These are phyloP conservation scores for Talpa occidentalis DNA, from an alignment of 2,113 vertebrate species.

Conservation along the genomic window DNA sequence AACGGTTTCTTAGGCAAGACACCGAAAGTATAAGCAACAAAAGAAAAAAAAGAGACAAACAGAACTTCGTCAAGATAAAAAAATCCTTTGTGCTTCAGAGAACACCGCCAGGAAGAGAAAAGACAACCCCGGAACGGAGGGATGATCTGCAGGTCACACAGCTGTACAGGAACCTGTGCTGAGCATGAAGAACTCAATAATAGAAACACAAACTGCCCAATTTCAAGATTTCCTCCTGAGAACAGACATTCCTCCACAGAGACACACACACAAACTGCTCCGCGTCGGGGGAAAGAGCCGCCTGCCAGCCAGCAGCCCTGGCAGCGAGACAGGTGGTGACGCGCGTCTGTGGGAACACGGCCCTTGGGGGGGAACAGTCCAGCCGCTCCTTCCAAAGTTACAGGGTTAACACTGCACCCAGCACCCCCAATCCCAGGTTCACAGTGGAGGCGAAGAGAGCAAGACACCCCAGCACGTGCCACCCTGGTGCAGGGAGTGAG, in stretches of 20 bases:
- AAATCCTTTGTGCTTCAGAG: not conserved
- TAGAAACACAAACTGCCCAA: not conserved
- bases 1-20: no score
- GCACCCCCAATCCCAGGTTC: not conserved
- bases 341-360: no score
- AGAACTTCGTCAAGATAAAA: not conserved
- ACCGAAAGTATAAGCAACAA: no score
- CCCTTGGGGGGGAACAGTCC: no score
- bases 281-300: not conserved
- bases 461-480: not conserved
- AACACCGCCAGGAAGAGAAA: not conserved
- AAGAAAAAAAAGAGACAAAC: not conserved
- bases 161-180: not conserved
- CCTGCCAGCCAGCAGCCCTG: no score
- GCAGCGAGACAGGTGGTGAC: no score
- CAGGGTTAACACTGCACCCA: fast-evolving
- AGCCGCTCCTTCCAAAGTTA: not conserved
- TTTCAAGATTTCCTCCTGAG: not conserved
- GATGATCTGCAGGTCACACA: not conserved
- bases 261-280: not conserved
- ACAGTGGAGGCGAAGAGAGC: not conserved
- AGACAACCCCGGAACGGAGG: not conserved
- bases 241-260: not conserved
- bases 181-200: not conserved
- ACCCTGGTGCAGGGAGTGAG: not conserved